These are phyloP conservation scores for Neodiprion pinetum DNA, from an alignment of 1,140 invertebrate genomes.

Conservation along the genomic window DNA sequence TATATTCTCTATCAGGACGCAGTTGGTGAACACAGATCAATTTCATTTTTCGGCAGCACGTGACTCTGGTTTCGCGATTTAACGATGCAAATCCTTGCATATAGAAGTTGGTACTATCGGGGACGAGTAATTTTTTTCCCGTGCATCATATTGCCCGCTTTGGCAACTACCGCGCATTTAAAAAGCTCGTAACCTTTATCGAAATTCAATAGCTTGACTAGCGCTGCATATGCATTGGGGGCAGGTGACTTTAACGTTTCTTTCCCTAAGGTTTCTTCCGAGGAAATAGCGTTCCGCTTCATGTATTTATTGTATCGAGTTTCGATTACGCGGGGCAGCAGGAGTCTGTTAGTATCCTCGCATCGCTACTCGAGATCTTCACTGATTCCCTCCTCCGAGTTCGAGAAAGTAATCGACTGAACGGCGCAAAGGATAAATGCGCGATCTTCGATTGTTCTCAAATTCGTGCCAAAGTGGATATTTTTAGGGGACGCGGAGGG, in stretches of 20 bases:
- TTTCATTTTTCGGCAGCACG: too few relatives aligned
- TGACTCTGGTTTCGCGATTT: not conserved
- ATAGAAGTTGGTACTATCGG: not conserved
- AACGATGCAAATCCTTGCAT: not conserved
- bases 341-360: not conserved
- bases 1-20: too few relatives aligned
- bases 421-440: too few relatives aligned
- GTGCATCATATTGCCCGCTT: not conserved
- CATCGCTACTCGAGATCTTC: not conserved
- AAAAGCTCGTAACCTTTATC: not conserved
- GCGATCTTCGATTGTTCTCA: too few relatives aligned
- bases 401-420: not conserved
- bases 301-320: slow-evolving; percentile 3
- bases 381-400: not conserved
- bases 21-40: too few relatives aligned
- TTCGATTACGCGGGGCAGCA: slow-evolving; percentile 6
- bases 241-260: slow-evolving; percentile 7
- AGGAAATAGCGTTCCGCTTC: not conserved
- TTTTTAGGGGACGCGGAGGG: too few relatives aligned
- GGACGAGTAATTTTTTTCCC: not conserved
- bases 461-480: too few relatives aligned
- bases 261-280: not conserved
- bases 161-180: not conserved
- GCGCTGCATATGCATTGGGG: slow-evolving; percentile 6
- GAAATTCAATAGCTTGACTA: not conserved